Conservation (phyloP, 2,888 invertebrate genomes). For the Muscina levida region DNA sequence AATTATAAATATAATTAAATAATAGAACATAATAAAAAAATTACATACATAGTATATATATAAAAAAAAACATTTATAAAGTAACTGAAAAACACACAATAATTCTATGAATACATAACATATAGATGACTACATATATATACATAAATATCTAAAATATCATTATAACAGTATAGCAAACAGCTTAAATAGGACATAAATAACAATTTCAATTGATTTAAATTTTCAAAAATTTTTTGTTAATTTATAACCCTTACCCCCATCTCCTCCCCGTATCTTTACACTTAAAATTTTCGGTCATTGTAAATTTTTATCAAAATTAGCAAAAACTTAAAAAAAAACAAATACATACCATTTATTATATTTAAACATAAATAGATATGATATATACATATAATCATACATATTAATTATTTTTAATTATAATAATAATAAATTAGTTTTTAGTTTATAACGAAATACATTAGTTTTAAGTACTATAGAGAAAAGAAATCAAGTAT, state of each 20-base stretch:
- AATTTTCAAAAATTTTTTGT: constrained; percentile 15
- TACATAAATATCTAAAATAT: background rate
- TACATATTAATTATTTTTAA: constrained; percentile 11
- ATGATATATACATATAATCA: background rate
- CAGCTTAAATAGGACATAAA: constrained; percentile 13
- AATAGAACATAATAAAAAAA: constrained; percentile 27
- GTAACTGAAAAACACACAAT: constrained; percentile 13
- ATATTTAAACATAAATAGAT: constrained; percentile 1
- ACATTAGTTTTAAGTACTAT: constrained; percentile 57
- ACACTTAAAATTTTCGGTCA: constrained; percentile 43
- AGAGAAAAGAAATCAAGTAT: constrained; percentile 39
- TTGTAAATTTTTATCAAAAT: constrained; percentile 63
- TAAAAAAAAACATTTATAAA: constrained; percentile 17
- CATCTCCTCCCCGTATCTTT: background rate
- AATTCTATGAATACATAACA: constrained; percentile 23
- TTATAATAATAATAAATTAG: constrained; percentile 21
- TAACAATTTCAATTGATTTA: too few species aligned
- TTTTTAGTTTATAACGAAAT: constrained; percentile 47
- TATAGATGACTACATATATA: background rate
- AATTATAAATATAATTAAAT: constrained; percentile 18
- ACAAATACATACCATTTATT: constrained; percentile 20
- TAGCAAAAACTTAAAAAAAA: constrained; percentile 46
- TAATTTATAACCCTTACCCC: too few species aligned
- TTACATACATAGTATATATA: constrained; percentile 32
- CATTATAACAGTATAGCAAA: background rate